Evolutionary conservation across 2,113 vertebrate species (phyloP), one percentile per base, ranked within the genome.

Genomic region (Gopherus evgoodei): DNA sequence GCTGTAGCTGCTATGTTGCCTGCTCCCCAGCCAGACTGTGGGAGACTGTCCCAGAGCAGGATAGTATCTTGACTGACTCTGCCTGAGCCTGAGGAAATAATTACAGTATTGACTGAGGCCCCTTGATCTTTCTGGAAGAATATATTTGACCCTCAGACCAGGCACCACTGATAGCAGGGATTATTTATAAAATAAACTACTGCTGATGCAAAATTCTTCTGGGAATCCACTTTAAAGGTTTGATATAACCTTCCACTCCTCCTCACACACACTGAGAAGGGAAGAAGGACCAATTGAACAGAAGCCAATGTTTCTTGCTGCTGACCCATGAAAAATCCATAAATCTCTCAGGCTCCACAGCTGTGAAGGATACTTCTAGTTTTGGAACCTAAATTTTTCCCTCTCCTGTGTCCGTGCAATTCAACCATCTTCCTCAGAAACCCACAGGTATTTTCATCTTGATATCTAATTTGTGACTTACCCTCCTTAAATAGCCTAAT

Each of bases 251-350:
- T 49, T 12, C 4, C 44, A 54, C 88, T 29, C 84, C 57, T 38
- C 29, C 2, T 14, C 6, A 4, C 44, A 8, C 31, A 69, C 3
- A 54, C 27, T 78, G 21, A 93, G 21, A 81, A 75, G 3, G 4
- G 0, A 84, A 7, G 42, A 65, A 91, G 83, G 57, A 6, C 1
- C 7, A 65, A 14, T 1, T 53, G 14, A 44, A 12, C 42, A 82
- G 9, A 44, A n/a, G 0, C 5, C 1, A 1, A 2, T 76, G n/a
- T 31, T 0, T 81, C 88, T 87, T 9, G 0, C 3, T 90, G 54
- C 8, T 78, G 8, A 88, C 62, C 22, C 44, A 2, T 4, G 35
- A 80, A 86, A 87, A 2, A 27, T 0, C 4, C 62, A 1, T 69
- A 6, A 85, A 2, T 59, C 3, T 83, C 11, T 27, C 83, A n/a